phyloP scores from a whole-genome alignment of 2,797 vertebrate genomes.

The Ptychadena robeensis region DNA sequence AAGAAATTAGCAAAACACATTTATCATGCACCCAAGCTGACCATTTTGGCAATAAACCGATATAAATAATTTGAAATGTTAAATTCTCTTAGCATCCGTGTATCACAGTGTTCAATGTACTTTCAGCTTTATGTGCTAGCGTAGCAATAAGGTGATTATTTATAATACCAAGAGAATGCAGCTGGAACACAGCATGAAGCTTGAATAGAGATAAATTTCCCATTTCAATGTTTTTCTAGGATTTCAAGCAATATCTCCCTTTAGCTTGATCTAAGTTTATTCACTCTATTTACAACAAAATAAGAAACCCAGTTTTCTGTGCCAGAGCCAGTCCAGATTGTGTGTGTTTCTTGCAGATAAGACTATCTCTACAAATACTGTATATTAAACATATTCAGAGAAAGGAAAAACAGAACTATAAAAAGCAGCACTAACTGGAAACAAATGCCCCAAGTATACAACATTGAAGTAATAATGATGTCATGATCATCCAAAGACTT shows the following conservation, averaged over 20 bases:
- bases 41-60: slow-evolving; percentile 48
- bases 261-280: neutral
- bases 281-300: neutral
- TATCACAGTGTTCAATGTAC: slow-evolving; percentile 25
- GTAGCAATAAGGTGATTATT: slow-evolving; percentile 34
- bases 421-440: neutral
- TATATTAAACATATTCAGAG: neutral
- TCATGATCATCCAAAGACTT: neutral
- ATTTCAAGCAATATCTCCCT: slow-evolving; percentile 1
- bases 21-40: slow-evolving; percentile 44
- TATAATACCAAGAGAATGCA: slow-evolving; percentile 6
- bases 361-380: neutral
- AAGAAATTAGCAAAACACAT: slow-evolving; percentile 56
- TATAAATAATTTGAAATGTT: slow-evolving; percentile 45
- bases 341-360: neutral
- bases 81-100: slow-evolving; percentile 36
- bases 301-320: neutral
- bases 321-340: neutral
- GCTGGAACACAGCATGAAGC: slow-evolving; percentile 5
- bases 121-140: slow-evolving; percentile 16
- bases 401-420: neutral
- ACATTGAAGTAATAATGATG: neutral
- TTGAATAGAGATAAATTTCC: neutral
- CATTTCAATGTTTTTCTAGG: neutral
- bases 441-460: neutral